These are phyloP conservation scores for Hoplodrina blanda DNA, from an alignment of 2,888 invertebrate genomes.

Conservation along the genomic window DNA sequence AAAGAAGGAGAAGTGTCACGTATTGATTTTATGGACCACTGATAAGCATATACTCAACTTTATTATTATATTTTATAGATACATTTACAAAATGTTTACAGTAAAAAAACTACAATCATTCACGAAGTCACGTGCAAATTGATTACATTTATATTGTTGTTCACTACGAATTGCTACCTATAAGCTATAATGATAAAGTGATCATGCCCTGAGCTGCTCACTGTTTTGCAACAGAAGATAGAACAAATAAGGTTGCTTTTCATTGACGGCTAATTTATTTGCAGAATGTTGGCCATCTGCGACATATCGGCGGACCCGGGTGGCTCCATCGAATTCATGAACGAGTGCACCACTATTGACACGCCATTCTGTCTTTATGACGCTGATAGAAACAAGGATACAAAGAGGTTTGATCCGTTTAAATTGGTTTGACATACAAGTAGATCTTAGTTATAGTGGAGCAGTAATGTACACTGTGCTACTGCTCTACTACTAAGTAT, in stretches of 20 bases:
- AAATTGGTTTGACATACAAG: neutral
- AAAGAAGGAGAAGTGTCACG: too few relatives aligned
- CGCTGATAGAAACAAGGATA: conserved; percentile 99
- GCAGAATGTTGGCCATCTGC: conserved; percentile 97
- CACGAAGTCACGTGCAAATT: neutral
- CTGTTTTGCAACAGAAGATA: too few relatives aligned
- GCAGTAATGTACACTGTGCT: too few relatives aligned
- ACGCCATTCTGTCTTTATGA: conserved; percentile 99
- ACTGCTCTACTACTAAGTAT: too few relatives aligned
- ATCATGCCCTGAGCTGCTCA: neutral
- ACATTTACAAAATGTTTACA: too few relatives aligned
- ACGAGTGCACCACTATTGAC: conserved; percentile 99
- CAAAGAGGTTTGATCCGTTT: conserved; percentile 92
- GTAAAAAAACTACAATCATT: too few relatives aligned
- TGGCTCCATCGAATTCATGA: conserved; percentile 99
- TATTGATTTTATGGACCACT: too few relatives aligned
- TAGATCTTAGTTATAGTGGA: too few relatives aligned
- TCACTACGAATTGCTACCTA: neutral
- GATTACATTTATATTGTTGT: neutral
- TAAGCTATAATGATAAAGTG: neutral
- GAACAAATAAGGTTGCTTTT: neutral
- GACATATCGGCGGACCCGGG: conserved; percentile 99
- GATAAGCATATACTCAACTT: too few relatives aligned
- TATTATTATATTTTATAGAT: too few relatives aligned
- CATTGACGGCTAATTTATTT: conserved; percentile 18